Base-by-base conservation (phyloP, 2,113 vertebrate species). In the Felis catus region DNA sequence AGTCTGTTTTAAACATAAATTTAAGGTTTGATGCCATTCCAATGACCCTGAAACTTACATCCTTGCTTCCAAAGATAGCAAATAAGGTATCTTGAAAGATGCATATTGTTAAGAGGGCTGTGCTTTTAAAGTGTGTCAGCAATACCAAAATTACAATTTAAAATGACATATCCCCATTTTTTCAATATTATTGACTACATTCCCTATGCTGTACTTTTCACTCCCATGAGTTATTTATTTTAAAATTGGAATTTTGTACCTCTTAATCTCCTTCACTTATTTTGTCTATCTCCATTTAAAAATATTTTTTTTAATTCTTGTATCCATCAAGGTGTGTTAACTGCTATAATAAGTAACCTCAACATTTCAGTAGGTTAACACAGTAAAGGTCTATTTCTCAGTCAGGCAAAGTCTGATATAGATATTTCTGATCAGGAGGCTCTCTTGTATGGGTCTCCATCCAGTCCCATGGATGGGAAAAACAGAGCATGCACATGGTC, bases 1-100 rank as follows among this genome's bases (percentile, higher is more conserved):
- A 58, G 23, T 86, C 29, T 94, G 66, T 84, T 94, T 92, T 70
- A 79, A 65, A 83, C 45, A 94, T 66, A 82, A 91, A 95, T 90
- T 93, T 90, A 97, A 93, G 21, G 87, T 95, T 61, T 90, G 45
- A 87, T 79, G 33, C 53, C 94, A 83, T 83, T 93, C 86, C 53
- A 96, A 68, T 87, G 31, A 92, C 31, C 74, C 53, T 89, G 76
- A 94, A 91, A 68, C 21, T 53, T 74, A 94, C 2, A 82, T 65
- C 53, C 25, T 84, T 94, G 29, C 13, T 93, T 86, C 53, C 78
- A 58, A 90, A 79, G 14, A 73, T 13, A 71, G 15, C 13, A 93
- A 58, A 74, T 89, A 85, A 81, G 92, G 58, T 23, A 61, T 80
- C 65, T 68, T 92, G 58, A 89, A 74, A 92, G 36, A 63, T 94